Evolutionary conservation across 2,797 vertebrate species (phyloP), one percentile per base, ranked within the genome.

Genomic region (Malacoraja senta): DNA sequence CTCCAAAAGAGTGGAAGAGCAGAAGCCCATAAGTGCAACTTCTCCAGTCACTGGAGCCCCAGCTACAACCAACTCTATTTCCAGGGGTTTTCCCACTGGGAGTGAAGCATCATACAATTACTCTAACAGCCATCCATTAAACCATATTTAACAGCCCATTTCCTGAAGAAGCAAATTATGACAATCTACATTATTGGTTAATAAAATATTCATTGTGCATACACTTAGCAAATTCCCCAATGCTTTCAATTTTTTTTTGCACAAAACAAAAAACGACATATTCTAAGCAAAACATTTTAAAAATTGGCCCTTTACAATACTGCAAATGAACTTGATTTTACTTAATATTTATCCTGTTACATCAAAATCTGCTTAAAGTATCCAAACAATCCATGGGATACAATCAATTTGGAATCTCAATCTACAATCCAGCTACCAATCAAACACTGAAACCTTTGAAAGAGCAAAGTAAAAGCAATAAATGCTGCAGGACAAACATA

Each of bases 161-260:
- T 74, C 90, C 12, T 68, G 21, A 26, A 91, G 88, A 91, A 68
- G 65, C 65, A 13, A 91, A 91, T 44, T 91, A 74, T 72, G 38
- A 15, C 68, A 91, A 44, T 38, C 35, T 38, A 44, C 35, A 72
- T 72, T 72, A 91, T 63, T 53, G 26, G 68, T 91, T 91, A 15
- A 91, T 74, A 91, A 91, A 91, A 91, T 24, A 91, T 74, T 38
- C 24, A 91, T 19, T 21, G n/a, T 88, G 68, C 21, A 29, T 91
- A 71, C 24, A 29, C 44, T 72, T 38, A 74, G 90, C 38, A 91
- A 74, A 72, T 44, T 32, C 2, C 32, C 17, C n/a, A 91, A 72
- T 38, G 63, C 63, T 91, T 91, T 91, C 71, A 91, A 19, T 71
- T 72, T 53, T 74, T 74, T 6, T 12, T 10, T 91, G 24, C 90